Evolutionary conservation across 2,888 invertebrate genomes (phyloP), one percentile per base, ranked within the genome.

Genomic region (Augiades crinisus): DNA sequence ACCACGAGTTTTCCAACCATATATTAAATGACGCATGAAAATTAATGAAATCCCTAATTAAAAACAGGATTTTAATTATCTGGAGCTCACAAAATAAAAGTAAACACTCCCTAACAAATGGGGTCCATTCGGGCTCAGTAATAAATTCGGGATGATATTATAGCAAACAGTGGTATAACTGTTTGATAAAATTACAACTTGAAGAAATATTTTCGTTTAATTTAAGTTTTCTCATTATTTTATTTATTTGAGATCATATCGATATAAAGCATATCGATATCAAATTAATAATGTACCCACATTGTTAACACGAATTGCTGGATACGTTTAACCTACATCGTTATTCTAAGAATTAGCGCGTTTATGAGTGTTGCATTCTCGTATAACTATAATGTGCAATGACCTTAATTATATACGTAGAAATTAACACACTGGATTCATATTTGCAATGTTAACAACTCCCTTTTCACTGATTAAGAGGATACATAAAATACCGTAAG

Each of bases 131-230:
- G 34, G 41, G 37, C 19, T 37, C 38, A 38, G 47, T 38, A 47
- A 55, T 55, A 54, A 54, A 50, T 55, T 51, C 24, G 38, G 50
- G 50, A 55, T 31, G 47, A 46, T 55, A 63, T 58, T 52, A 58
- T 60, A 57, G 63, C 64, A 57, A 64, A 62, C 58, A 63, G 52
- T 50, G 54, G 54, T 57, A 51, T 51, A 53, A 55, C 46, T 61
- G 62, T 58, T 51, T 53, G 60, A 62, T 72, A 75, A 24, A 27
- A 72, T 74, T 74, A 69, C 58, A 59, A 64, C 58, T 59, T 55
- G 57, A 55, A 63, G 53, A 65, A 72, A 68, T 71, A 63, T 75
- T 71, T 69, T 67, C 65, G 56, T 63, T 64, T 53, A 61, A 64
- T 61, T 70, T 64, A 54, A 62, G 47, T 52, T 57, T 50, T 55